Evolutionary conservation across 2,888 invertebrate genomes (phyloP).

Genomic region (Elmis aenea): DNA sequence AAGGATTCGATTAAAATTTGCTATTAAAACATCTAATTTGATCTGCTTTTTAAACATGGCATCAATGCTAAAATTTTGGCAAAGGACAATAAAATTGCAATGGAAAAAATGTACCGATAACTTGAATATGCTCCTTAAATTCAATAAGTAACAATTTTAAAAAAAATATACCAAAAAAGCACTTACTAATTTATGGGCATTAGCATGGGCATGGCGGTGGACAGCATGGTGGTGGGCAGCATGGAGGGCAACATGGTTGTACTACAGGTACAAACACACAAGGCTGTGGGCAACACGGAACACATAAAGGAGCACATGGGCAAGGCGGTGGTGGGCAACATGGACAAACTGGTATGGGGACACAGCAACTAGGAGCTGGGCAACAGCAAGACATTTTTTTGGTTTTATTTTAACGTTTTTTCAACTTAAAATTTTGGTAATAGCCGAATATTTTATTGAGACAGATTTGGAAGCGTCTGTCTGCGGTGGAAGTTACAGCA

Average conservation of each 20-base stretch:
- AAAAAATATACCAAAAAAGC: too few relatives aligned
- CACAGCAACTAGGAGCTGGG: conserved; percentile 16
- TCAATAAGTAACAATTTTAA: too few relatives aligned
- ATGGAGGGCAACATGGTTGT: conserved; percentile 20
- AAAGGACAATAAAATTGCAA: too few relatives aligned
- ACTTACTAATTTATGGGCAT: too few relatives aligned
- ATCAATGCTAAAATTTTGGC: too few relatives aligned
- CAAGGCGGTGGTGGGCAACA: conserved; percentile 24
- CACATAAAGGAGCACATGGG: conserved; percentile 24
- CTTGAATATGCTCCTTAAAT: too few relatives aligned
- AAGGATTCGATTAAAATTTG: too few relatives aligned
- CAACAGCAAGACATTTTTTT: conserved; percentile 8
- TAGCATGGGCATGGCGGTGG: too few relatives aligned
- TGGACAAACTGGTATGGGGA: conserved; percentile 27
- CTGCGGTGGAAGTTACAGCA: conserved; percentile 6
- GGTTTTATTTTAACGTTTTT: neutral
- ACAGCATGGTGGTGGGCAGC: conserved; percentile 16
- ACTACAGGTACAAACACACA: conserved; percentile 20
- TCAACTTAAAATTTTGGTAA: conserved; percentile 12
- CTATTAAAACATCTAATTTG: too few relatives aligned
- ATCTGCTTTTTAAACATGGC: too few relatives aligned
- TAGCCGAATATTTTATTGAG: conserved; percentile 1
- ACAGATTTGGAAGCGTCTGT: conserved; percentile 5
- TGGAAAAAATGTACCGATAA: too few relatives aligned
- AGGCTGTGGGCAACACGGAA: conserved; percentile 27